These are phyloP conservation scores for Nowickia ferox DNA, from an alignment of 2,888 invertebrate genomes.

Conservation along the genomic window DNA sequence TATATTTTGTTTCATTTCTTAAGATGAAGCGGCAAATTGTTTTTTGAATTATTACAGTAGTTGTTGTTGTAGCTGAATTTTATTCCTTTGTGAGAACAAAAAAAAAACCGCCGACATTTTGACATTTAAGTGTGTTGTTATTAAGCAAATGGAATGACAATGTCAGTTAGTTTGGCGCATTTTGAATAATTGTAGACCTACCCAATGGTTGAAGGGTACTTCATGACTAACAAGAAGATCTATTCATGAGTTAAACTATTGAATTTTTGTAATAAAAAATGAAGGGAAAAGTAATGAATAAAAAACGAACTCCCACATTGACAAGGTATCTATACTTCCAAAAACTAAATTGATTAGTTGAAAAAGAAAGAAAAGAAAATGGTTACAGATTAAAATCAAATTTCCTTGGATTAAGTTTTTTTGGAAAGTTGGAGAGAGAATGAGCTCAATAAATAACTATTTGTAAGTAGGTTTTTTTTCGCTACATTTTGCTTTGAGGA, in stretches of 20 bases:
- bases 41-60: slow-evolving; percentile 51
- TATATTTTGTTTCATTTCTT: slow-evolving; percentile 48
- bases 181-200: slow-evolving; percentile 71
- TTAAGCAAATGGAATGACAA: slow-evolving; percentile 71
- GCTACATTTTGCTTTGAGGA: too few species aligned
- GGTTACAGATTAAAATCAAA: not conserved
- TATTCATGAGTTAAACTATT: slow-evolving; percentile 32
- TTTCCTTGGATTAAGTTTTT: not conserved
- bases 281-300: not conserved
- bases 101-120: slow-evolving; percentile 67
- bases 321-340: not conserved
- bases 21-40: slow-evolving; percentile 71
- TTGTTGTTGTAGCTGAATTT: slow-evolving; percentile 13
- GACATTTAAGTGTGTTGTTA: slow-evolving; percentile 71
- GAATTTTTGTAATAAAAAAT: not conserved
- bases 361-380: not conserved
- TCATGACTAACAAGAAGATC: slow-evolving; percentile 38
- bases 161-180: slow-evolving; percentile 71
- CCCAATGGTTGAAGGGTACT: slow-evolving; percentile 60
- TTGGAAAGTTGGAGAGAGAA: too few species aligned
- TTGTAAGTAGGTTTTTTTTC: too few species aligned
- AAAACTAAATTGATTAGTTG: slow-evolving; percentile 19
- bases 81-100: slow-evolving; percentile 36
- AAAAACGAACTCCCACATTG: slow-evolving; percentile 49
- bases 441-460: too few species aligned